Base-by-base conservation (phyloP, 2,888 invertebrate genomes). In the Cistogaster globosa region DNA sequence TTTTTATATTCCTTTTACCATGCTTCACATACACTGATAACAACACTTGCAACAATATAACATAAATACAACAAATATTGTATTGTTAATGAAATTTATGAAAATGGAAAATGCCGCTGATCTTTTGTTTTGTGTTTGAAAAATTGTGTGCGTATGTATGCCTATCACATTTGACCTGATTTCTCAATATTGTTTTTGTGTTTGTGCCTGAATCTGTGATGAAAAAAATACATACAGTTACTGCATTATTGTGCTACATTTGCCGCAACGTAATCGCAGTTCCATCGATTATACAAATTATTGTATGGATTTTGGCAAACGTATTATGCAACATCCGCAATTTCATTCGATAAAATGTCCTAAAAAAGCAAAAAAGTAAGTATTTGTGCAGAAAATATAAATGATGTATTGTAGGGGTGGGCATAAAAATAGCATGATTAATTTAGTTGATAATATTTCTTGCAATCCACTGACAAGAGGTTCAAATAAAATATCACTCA, bases 211-310 rank as follows among this genome's bases (percentile, higher is more conserved):
- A 63, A 60, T 80, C 57, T 76, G 67, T 22, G 36, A 5, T 18
- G 20, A 60, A 11, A 7, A 20, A 53, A 18, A 63, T n/a, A 69
- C 14, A 2, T 22, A 53, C 88, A 92, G 92, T 83, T 92, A 92
- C 88, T 92, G 92, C 87, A 90, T 92, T 72, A 90, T 92, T 80
- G 91, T 92, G 81, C 91, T 92, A 86, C 91, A 90, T 87, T 87
- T 92, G 86, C 92, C 92, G 85, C 92, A 91, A 65, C 90, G 91
- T 68, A 91, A 91, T 87, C 90, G 91, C 75, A 91, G 91, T 86
- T 90, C 90, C 48, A 90, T 91, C 77, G 93, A 92, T 86, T 89
- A 90, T 84, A 92, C 92, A 76, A 92, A 92, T 87, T 92, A 92
- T 86, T 92, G 92, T 88, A 90, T 92, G 90, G 92, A 92, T 87